Evolutionary conservation across 2,888 invertebrate genomes (phyloP).

Genomic region (Tetheella fluctuosa): DNA sequence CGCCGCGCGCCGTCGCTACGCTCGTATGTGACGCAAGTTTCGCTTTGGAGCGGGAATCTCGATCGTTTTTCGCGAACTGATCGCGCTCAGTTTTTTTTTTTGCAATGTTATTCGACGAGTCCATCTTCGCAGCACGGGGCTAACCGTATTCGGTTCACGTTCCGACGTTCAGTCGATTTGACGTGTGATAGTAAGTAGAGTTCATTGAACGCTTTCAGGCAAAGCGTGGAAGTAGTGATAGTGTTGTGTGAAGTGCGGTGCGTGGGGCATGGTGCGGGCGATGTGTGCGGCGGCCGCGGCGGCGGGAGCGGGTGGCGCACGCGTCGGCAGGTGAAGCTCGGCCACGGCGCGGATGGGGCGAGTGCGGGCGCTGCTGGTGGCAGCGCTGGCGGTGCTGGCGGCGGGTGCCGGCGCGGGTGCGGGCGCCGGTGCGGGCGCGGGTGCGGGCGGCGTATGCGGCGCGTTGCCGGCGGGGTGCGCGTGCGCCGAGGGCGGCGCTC

Average conservation of each 20-base stretch:
- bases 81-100: background rate
- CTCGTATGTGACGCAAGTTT: background rate
- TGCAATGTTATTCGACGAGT: background rate
- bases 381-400: constrained; percentile 59
- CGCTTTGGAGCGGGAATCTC: background rate
- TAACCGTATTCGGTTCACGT: background rate
- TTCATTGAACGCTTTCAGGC: background rate
- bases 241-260: constrained; percentile 29
- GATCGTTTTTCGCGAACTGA: background rate
- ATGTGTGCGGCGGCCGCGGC: constrained; percentile 8
- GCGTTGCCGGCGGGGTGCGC: constrained; percentile 43
- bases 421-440: constrained; percentile 35
- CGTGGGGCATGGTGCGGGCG: constrained; percentile 60
- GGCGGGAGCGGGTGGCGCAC: constrained; percentile 36
- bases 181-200: background rate
- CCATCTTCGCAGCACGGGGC: background rate
- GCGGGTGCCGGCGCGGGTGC: constrained; percentile 81
- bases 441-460: constrained; percentile 27
- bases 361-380: constrained; percentile 74
- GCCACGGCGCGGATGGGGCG: constrained; percentile 14
- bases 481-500: constrained; percentile 57
- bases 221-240: background rate
- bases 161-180: background rate
- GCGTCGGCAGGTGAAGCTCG: constrained; percentile 13
- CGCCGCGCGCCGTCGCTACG: background rate